Percentiles rank a stretch among this genome's conserved stretches.
phyloP scores from a whole-genome alignment of 2,113 vertebrate genomes.

The Microtus richardsoni region DNA sequence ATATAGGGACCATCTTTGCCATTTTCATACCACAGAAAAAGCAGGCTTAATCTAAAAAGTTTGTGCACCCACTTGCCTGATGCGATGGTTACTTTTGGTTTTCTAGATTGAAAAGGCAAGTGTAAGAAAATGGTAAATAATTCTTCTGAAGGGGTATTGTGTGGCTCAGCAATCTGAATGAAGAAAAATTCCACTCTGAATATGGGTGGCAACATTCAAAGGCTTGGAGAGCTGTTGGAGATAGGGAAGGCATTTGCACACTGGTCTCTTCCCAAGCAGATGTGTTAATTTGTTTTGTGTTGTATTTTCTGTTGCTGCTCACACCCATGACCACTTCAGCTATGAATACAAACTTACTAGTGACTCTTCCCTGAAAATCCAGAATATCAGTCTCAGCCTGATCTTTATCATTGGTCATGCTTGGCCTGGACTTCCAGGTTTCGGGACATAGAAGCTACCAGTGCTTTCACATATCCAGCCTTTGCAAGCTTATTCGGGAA shows the following conservation, averaged over 20 bases:
- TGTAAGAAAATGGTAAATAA: too few relatives aligned
- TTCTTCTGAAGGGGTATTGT: neutral
- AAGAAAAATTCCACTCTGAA: neutral
- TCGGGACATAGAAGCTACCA: too few relatives aligned
- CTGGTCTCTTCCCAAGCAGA: neutral
- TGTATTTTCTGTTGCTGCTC: neutral
- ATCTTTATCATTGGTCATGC: neutral
- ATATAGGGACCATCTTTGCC: neutral
- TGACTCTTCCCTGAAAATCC: neutral
- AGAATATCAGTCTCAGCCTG: neutral
- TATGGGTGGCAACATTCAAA: neutral
- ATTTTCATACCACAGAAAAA: neutral
- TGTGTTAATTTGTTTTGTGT: neutral
- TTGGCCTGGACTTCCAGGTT: neutral
- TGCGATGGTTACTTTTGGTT: neutral
- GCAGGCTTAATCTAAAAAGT: neutral
- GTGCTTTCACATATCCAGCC: too few relatives aligned
- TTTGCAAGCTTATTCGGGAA: neutral
- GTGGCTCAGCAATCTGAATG: too few relatives aligned
- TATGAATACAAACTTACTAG: neutral
- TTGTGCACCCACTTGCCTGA: neutral
- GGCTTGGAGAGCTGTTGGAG: neutral
- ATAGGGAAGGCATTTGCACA: neutral
- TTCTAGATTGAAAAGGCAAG: too few relatives aligned
- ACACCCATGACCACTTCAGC: too few relatives aligned